Evolutionary conservation across 2,113 vertebrate genomes (phyloP), one percentile per base, ranked within the genome.

Genomic region (Ptychochromis oligacanthus): DNA sequence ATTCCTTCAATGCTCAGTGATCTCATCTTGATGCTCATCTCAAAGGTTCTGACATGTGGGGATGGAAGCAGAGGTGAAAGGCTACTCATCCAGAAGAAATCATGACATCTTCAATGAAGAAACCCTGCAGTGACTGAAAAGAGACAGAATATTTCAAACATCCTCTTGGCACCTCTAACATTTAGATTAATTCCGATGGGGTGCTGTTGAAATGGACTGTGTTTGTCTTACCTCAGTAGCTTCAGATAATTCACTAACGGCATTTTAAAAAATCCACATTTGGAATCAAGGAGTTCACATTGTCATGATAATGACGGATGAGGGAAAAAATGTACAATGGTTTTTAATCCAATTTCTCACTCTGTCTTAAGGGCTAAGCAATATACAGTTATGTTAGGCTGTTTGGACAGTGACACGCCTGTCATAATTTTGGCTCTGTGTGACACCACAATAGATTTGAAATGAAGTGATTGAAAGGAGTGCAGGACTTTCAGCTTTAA

Each of bases 31-130:
- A 24, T 36, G 28, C 58, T 86, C 46, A 56, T 76, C 80, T 83
- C 65, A 72, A 75, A 87, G 83, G 17, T 55, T 81, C 28, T 85
- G 87, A 85, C 85, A 84, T 83, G 81, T 9, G 22, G 52, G 28
- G 60, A 67, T 24, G 38, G 77, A 77, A 72, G 43, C 52, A 81
- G 61, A 81, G 54, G 40, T 72, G 62, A 86, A 61, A 36, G 52
- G 8, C 65, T 83, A 85, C 80, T 74, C 46, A 80, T 79, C 75
- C 78, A 89, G 52, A 84, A 84, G 67, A 84, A 85, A 79, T 64
- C 4, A 52, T 64, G 79, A 75, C 83, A 90, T 90, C 89, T 90
- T 59, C 46, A 76, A 65, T 31, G 46, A 81, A 59, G 28, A 79
- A 38, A 75, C 43, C 72, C 86, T 38, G 57, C n/a, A 31, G 79